These are phyloP conservation scores for Molanna angustata DNA, from an alignment of 2,888 invertebrate genomes.

Conservation along the genomic window DNA sequence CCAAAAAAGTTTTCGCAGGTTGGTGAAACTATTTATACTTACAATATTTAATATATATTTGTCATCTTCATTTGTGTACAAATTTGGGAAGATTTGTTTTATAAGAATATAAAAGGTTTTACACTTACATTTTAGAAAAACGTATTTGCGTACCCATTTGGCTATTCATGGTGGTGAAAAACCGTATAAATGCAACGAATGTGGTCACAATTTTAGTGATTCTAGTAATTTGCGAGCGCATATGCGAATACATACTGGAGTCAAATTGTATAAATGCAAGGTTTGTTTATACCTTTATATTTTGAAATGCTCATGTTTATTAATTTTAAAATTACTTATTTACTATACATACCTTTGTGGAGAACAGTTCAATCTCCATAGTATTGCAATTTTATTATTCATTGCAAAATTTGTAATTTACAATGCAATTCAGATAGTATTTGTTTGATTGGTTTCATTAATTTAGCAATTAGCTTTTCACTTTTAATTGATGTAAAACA, in stretches of 20 bases:
- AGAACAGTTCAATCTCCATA: too few relatives aligned
- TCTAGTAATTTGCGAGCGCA: constrained; percentile 31
- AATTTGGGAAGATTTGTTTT: background rate
- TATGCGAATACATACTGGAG: constrained; percentile 27
- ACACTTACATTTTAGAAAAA: constrained; percentile 23
- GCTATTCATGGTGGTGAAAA: constrained; percentile 30
- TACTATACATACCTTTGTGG: too few relatives aligned
- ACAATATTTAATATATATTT: constrained; percentile 1
- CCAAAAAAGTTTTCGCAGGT: constrained; percentile 32
- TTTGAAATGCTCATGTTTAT: too few relatives aligned
- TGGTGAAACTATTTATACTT: background rate
- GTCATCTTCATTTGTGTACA: background rate
- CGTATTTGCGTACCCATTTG: constrained; percentile 26
- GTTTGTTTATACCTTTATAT: too few relatives aligned
- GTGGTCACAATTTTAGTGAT: constrained; percentile 31
- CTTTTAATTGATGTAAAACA: too few relatives aligned
- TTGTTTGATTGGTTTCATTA: too few relatives aligned
- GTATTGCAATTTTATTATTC: too few relatives aligned
- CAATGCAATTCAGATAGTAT: too few relatives aligned
- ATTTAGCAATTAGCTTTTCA: too few relatives aligned
- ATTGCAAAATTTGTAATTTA: too few relatives aligned
- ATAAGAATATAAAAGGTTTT: background rate
- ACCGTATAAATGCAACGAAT: constrained; percentile 28
- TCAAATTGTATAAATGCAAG: constrained; percentile 32
- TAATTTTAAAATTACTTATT: too few relatives aligned